These are phyloP conservation scores for Noctua janthina DNA, from an alignment of 2,888 invertebrate genomes.

Conservation along the genomic window DNA sequence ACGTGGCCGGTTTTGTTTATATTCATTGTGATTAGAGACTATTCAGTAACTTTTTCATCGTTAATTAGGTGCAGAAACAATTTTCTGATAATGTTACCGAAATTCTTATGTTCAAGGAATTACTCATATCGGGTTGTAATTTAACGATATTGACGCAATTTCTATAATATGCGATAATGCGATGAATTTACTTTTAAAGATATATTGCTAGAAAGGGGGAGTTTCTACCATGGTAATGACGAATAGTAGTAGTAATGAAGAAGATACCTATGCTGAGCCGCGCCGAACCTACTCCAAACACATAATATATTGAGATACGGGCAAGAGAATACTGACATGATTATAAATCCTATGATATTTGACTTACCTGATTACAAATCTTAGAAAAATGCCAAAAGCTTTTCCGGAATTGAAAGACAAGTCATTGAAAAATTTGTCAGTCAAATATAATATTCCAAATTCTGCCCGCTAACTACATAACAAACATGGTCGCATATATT, in stretches of 20 bases:
- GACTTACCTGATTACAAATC: not conserved
- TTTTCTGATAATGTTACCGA: not conserved
- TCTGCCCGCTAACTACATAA: not conserved
- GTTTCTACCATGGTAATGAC: not conserved
- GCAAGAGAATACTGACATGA: not conserved
- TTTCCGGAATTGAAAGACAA: not conserved
- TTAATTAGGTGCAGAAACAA: not conserved
- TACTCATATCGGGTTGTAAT: not conserved
- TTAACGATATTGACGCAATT: not conserved
- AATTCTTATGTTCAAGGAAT: not conserved
- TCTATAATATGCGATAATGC: not conserved
- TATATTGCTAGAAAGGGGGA: not conserved
- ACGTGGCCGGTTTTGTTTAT: constrained; percentile 15
- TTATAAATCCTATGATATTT: not conserved
- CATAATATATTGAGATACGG: too few species aligned
- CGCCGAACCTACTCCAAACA: too few species aligned
- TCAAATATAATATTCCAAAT: not conserved
- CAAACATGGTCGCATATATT: constrained; percentile 9
- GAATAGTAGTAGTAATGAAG: too few species aligned
- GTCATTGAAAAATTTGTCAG: not conserved
- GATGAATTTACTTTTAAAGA: not conserved
- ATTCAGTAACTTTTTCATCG: constrained; percentile 2
- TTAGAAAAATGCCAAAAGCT: too few species aligned
- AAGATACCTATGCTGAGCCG: too few species aligned
- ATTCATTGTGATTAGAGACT: constrained; percentile 6